Percentiles rank a stretch among this genome's conserved stretches.
Conservation (phyloP, 2,113 vertebrate species). For the Apteryx mantelli region DNA sequence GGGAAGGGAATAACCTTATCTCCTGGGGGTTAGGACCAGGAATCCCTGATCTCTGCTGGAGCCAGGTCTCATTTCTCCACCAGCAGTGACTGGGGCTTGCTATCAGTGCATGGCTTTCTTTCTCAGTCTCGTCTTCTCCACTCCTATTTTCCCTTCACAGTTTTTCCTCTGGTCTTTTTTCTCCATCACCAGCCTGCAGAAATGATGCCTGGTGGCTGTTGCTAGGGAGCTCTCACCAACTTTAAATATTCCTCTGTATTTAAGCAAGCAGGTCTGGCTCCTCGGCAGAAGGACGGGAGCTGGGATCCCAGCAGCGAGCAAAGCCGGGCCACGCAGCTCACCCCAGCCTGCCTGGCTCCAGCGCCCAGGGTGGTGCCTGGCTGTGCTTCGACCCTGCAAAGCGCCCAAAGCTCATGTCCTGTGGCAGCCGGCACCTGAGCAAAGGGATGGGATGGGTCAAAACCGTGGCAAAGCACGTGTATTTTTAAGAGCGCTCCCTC, state of each 20-base stretch:
- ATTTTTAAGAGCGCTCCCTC: neutral
- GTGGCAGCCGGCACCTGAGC: neutral
- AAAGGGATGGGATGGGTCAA: neutral
- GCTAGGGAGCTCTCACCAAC: slow-evolving; percentile 45
- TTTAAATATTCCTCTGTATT: neutral
- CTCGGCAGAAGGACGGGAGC: neutral
- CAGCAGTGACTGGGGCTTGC: neutral
- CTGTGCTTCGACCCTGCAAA: neutral
- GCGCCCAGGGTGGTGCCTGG: fast-evolving
- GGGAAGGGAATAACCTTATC: neutral
- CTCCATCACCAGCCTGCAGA: neutral
- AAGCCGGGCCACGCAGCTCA: fast-evolving
- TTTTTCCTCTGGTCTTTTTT: neutral
- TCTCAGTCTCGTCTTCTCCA: neutral
- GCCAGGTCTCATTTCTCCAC: neutral
- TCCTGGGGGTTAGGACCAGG: neutral
- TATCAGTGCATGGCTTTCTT: neutral
- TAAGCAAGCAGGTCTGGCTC: neutral
- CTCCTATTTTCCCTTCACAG: neutral
- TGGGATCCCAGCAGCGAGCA: neutral
- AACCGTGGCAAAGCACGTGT: fast-evolving
- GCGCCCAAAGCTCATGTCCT: fast-evolving
- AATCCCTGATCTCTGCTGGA: too few relatives aligned
- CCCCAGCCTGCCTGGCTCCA: neutral
- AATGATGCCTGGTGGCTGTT: neutral